Conservation (phyloP, 2,888 invertebrate species). For the Ennomos quercinarius region DNA sequence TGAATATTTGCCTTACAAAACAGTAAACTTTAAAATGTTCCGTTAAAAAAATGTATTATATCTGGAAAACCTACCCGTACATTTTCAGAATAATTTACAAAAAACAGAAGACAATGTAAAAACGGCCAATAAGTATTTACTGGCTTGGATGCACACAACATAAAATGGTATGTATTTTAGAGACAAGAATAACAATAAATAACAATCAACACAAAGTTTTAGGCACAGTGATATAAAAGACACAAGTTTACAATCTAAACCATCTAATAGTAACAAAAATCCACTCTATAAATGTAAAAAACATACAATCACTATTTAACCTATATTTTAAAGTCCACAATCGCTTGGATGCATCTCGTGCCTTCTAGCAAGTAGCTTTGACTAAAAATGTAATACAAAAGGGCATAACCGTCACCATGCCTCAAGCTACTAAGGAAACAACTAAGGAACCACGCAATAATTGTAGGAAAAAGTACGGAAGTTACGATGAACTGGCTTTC, state of each 20-base stretch:
- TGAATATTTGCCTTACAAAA: conserved; percentile 45
- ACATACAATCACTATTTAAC: conserved; percentile 35
- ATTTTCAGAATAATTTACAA: conserved; percentile 8
- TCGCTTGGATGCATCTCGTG: conserved; percentile 59
- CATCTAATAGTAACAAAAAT: conserved; percentile 42
- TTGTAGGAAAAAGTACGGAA: conserved; percentile 21
- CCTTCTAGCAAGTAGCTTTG: conserved; percentile 44
- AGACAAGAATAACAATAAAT: conserved; percentile 5
- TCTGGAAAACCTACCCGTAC: background rate
- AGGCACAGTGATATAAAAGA: conserved; percentile 26
- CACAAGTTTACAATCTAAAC: conserved; percentile 1
- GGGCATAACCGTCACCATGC: conserved; percentile 75
- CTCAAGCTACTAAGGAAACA: conserved; percentile 70
- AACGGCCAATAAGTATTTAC: background rate
- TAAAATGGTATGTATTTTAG: conserved; percentile 2
- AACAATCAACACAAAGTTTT: conserved; percentile 4
- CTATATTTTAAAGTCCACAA: conserved; percentile 49
- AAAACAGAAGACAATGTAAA: background rate
- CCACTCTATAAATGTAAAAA: conserved; percentile 51
- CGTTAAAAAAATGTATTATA: no score
- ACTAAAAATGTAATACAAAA: conserved; percentile 31
- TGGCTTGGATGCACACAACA: conserved; percentile 2
- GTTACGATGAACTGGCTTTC: conserved; percentile 42
- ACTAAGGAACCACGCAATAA: conserved; percentile 48
- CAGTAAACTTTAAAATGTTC: no score